Base-by-base conservation (phyloP, 53 echinoderm and acorn worm genomes). In the Stichopus horrens region DNA sequence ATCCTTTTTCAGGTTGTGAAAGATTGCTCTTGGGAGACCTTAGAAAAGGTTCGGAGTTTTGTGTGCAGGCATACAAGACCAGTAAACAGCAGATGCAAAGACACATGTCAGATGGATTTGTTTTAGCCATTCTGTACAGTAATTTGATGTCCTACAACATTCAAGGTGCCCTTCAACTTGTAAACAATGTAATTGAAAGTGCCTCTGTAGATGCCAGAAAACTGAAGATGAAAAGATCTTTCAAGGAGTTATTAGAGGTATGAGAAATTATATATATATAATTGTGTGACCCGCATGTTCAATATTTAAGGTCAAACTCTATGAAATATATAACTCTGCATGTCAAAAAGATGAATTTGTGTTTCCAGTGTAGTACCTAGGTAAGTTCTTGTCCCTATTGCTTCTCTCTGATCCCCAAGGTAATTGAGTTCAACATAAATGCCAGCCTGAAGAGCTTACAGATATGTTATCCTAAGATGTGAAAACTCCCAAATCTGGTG, bases 121-220 rank as follows among this genome's bases (percentile, higher is more conserved):
- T 95, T 63, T 83, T 95, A 21, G 95, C 95, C 74, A 91, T 95
- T 55, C 83, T 92, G n/a, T 95, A 95, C 75, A 89, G 91, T 21
- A 88, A 90, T 16, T 87, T 95, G 58, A 83, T 89, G 77, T 85
- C 91, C 8, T 92, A 93, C 77, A 88, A 95, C 76, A 83, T 93
- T 7, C 16, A 52, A 37, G 65, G 87, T 22, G 93, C 95, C 57
- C 13, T 95, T 75, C 55, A 92, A 67, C 86, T 93, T 13, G 87
- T 83, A 6, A 93, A 95, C 86, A 87, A 86, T 8, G 71, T 91
- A 57, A 87, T 95, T 58, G 88, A 92, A 54, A 93, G 95, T 68
- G 90, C 88, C 73, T 89, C 76, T 7, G 76, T 88, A 8, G 92
- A 90, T 54, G 88, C 79, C n/a, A 68, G 86, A 13, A 80, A 82